Evolutionary conservation across 2,797 vertebrate genomes (phyloP), one percentile per base, ranked within the genome.

Genomic region (Acipenser oxyrinchus): DNA sequence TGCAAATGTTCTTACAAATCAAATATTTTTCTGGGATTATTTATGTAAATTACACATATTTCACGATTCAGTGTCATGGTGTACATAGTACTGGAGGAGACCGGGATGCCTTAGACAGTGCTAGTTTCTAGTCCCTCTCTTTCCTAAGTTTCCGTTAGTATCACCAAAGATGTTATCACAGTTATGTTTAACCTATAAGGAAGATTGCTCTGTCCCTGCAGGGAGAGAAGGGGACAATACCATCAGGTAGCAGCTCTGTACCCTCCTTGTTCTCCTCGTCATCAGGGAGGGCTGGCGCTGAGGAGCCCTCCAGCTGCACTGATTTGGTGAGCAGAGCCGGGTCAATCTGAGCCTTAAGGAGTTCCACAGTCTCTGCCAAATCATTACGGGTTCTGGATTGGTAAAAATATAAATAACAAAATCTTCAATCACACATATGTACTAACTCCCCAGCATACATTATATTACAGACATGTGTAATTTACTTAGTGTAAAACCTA

Each of bases 301-400:
- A 84, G 49, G 77, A 84, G 70, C 74, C 86, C 69, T 90, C 85
- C 51, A 91, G 84, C 53, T 87, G 87, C 66, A 69, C 90, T 69
- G 75, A 84, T 63, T 75, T 92, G 77, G 82, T 91, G 77, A 99
- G 69, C 23, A 87, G 80, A n/a, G 81, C 87, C 12, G 91, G 92
- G 62, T 93, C 92, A 7, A 98, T 90, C 77, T 98, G 95, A 61
- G 91, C 84, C 88, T 97, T 98, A 76, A 99, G 78, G 69, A 94
- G 89, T 63, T 97, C 93, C 68, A 99, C 85, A 64, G 93, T 95
- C 75, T 99, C 94, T 0, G 95, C 95, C 73, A 99, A 85, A 64
- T 99, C 95, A 1, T 94, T 96, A 69, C 96, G 91, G 68, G 86
- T 93, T 84, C 96, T 99, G 82, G 69, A 83, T 62, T 50, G 71